Evolutionary conservation across 2,888 invertebrate genomes (phyloP).

Genomic region (Amitus sp.): DNA sequence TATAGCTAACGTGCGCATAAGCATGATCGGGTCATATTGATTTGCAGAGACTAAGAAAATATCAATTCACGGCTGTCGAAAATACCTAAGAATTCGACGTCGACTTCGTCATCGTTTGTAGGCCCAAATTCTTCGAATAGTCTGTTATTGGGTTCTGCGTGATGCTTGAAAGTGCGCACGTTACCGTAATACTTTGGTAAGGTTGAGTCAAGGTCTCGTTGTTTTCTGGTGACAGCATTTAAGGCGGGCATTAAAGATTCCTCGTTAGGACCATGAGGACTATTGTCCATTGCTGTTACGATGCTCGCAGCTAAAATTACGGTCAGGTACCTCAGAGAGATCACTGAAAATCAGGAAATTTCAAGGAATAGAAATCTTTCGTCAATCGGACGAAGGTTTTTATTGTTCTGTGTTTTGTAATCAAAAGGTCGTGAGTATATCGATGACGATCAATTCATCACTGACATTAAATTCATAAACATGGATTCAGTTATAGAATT

Average conservation of each 20-base stretch:
- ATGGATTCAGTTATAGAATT: too few species aligned
- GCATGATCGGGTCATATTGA: too few species aligned
- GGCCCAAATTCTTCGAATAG: conserved; percentile 38
- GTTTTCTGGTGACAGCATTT: conserved; percentile 66
- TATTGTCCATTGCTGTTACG: conserved; percentile 40
- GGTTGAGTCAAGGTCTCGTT: conserved; percentile 56
- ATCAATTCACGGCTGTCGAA: conserved; percentile 49
- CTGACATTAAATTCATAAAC: too few species aligned
- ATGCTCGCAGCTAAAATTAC: conserved; percentile 40
- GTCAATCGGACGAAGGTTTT: too few species aligned
- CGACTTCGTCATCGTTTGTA: conserved; percentile 42
- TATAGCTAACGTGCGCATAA: too few species aligned
- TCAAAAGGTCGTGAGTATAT: too few species aligned
- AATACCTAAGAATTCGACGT: background rate
- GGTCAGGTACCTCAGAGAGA: conserved; percentile 42
- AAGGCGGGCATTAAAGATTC: conserved; percentile 66
- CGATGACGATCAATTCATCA: too few species aligned
- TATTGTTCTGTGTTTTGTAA: too few species aligned
- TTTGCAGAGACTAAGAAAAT: too few species aligned
- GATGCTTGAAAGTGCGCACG: conserved; percentile 52
- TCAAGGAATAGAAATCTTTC: background rate
- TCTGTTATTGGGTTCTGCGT: conserved; percentile 44
- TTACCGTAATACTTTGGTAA: conserved; percentile 55
- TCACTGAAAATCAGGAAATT: conserved; percentile 23
- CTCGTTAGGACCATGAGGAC: conserved; percentile 49